A percentile compares a stretch with the other conserved stretches of the same genome.
These are phyloP conservation scores for Dicyrtoma fusca DNA, from an alignment of 2,888 invertebrate genomes.

Conservation along the genomic window DNA sequence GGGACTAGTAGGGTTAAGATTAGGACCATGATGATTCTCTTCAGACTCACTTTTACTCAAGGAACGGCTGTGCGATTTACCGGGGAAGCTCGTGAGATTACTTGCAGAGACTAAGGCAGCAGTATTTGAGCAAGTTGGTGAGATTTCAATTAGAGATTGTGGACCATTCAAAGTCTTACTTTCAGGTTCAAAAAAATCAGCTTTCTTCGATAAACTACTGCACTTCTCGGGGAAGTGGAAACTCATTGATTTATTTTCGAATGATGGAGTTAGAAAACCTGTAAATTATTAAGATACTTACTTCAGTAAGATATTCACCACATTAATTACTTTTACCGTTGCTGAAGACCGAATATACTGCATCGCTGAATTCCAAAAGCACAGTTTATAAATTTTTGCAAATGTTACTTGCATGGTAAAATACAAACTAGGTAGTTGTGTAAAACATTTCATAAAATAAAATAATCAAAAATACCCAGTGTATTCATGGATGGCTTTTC, in stretches of 20 bases:
- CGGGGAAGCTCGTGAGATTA: conserved; percentile 26
- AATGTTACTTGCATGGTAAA: not conserved
- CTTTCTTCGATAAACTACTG: conserved; percentile 52
- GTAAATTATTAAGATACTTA: no score
- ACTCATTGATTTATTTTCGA: conserved; percentile 54
- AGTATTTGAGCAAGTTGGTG: conserved; percentile 3
- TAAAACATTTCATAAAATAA: not conserved
- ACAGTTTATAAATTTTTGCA: not conserved
- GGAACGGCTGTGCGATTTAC: conserved; percentile 26
- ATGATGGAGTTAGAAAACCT: conserved; percentile 57
- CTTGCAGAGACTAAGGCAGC: not conserved
- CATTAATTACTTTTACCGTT: no score
- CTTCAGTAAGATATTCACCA: no score
- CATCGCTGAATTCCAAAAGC: no score
- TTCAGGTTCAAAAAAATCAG: conserved; percentile 51
- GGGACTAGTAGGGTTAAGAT: not conserved
- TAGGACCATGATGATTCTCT: not conserved
- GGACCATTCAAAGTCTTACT: conserved; percentile 13
- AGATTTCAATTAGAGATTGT: conserved; percentile 33
- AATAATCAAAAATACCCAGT: conserved; percentile 47
- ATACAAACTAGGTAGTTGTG: no score
- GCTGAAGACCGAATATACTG: no score
- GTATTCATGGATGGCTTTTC: conserved; percentile 67
- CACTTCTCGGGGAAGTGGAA: conserved; percentile 57
- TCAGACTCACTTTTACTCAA: conserved; percentile 36